These are phyloP conservation scores for Leptinotarsa defecta DNA, from an alignment of 1,140 invertebrate species.

Conservation along the genomic window DNA sequence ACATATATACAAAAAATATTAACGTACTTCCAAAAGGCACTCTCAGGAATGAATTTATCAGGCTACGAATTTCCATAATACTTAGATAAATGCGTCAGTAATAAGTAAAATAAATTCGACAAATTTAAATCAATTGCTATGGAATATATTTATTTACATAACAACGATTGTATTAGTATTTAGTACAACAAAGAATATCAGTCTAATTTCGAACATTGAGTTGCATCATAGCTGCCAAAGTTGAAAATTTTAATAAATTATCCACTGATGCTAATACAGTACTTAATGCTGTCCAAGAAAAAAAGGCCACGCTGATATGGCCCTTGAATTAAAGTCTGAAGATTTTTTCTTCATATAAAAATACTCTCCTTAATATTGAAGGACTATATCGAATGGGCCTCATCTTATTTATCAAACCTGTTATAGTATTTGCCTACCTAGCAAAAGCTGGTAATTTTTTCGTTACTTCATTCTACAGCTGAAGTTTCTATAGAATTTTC, in stretches of 20 bases:
- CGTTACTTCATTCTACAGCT: not conserved
- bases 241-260: not conserved
- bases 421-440: too few relatives aligned
- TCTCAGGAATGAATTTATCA: not conserved
- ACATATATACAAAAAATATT: too few relatives aligned
- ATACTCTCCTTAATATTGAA: not conserved
- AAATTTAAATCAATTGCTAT: not conserved
- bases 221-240: not conserved
- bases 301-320: not conserved
- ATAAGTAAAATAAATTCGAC: conserved; percentile 2
- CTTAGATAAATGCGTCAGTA: not conserved
- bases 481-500: conserved; percentile 51
- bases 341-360: not conserved
- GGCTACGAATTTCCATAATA: not conserved
- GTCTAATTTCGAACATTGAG: not conserved
- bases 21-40: too few relatives aligned
- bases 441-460: too few relatives aligned
- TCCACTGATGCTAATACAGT: not conserved
- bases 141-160: not conserved
- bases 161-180: not conserved
- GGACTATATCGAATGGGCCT: too few relatives aligned
- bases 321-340: not conserved
- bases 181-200: not conserved
- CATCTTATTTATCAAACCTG: too few relatives aligned
- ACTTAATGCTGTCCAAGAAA: not conserved